Evolutionary conservation across 2,797 vertebrate species (phyloP).

Genomic region (Malurus splendens): DNA sequence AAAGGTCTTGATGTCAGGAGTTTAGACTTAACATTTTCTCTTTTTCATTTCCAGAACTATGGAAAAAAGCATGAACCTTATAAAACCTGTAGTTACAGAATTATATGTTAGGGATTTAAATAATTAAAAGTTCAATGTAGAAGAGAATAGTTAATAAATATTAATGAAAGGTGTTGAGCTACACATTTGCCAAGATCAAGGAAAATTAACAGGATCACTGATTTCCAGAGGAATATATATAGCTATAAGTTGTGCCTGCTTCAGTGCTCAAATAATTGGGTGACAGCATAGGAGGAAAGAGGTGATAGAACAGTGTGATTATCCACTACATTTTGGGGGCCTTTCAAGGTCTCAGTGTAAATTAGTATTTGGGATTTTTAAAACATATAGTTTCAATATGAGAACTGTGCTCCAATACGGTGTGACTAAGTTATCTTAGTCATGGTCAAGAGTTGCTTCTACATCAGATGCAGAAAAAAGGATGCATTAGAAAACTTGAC

Average conservation of each 20-base stretch:
- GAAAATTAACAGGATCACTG: background rate
- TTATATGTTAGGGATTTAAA: background rate
- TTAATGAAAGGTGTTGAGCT: background rate
- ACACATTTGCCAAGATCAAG: background rate
- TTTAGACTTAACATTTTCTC: background rate
- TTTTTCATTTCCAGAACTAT: background rate
- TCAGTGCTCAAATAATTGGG: background rate
- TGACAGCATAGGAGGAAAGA: background rate
- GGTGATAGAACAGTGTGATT: background rate
- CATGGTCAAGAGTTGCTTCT: background rate
- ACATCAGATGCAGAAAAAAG: background rate
- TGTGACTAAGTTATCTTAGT: background rate
- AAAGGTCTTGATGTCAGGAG: background rate
- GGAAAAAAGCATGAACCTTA: rapidly evolving
- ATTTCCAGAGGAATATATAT: background rate
- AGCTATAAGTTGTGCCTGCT: background rate
- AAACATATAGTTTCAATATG: background rate
- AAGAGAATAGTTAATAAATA: background rate
- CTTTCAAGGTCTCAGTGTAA: background rate
- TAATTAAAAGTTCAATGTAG: background rate
- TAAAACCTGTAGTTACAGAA: background rate
- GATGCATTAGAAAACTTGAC: background rate
- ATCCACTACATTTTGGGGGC: background rate
- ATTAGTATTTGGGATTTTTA: background rate
- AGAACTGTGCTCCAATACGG: background rate